These are phyloP conservation scores for Melanotaenia pygmaea DNA, from an alignment of 2,797 vertebrate genomes.

Conservation along the genomic window DNA sequence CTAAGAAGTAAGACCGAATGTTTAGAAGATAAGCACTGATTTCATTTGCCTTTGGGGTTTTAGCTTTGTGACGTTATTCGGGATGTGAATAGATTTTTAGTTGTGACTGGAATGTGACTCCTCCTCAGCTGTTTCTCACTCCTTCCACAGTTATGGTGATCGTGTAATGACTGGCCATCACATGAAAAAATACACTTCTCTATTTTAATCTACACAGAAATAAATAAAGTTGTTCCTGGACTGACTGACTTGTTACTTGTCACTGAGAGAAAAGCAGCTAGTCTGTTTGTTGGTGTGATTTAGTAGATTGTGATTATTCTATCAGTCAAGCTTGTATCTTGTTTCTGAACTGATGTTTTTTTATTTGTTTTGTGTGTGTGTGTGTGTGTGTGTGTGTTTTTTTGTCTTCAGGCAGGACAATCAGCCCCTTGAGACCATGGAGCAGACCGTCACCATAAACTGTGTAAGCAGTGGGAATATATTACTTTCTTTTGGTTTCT, in stretches of 20 bases:
- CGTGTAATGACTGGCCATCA: background rate
- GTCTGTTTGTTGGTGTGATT: background rate
- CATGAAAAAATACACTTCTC: background rate
- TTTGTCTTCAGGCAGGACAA: constrained; percentile 74
- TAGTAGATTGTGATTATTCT: too few relatives aligned
- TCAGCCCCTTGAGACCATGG: constrained; percentile 75
- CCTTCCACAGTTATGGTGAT: background rate
- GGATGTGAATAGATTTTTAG: background rate
- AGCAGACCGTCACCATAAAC: constrained; percentile 70
- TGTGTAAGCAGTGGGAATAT: constrained; percentile 71
- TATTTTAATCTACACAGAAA: background rate
- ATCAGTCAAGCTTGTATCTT: background rate
- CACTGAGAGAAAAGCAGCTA: background rate
- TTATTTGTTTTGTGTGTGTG: too few relatives aligned
- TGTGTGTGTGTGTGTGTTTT: too few relatives aligned
- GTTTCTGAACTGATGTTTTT: background rate
- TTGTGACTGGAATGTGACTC: constrained; percentile 21
- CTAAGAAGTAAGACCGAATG: background rate
- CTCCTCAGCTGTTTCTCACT: constrained; percentile 26
- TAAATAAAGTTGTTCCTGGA: background rate
- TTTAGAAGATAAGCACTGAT: background rate
- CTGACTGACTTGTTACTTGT: background rate
- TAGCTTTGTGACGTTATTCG: background rate
- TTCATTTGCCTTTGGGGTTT: background rate
- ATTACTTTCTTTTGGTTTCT: background rate